Percentiles rank a stretch among this genome's conserved stretches.
Conservation (phyloP, 1,140 invertebrate species). For the Bombus soroeensis region DNA sequence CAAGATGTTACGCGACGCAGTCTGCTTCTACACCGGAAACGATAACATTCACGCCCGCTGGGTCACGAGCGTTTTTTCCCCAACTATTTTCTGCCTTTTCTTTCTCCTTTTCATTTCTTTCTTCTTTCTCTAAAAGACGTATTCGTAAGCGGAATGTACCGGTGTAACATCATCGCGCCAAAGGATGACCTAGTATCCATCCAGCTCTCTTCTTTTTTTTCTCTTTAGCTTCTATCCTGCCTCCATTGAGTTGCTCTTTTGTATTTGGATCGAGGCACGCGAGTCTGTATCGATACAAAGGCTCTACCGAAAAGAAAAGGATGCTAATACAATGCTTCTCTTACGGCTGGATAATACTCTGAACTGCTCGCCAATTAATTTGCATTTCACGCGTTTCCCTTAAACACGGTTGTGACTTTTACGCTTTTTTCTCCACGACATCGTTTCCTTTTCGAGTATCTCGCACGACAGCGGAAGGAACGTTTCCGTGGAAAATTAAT, state of each 20-base stretch:
- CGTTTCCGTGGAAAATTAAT: background rate
- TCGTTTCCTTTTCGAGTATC: background rate
- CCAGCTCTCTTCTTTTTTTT: background rate
- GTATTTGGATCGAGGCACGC: conserved; percentile 12
- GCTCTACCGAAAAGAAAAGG: background rate
- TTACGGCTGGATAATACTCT: conserved; percentile 15
- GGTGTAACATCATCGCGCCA: conserved; percentile 28
- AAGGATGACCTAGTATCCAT: conserved; percentile 35
- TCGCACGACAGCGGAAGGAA: background rate
- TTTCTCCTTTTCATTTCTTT: background rate
- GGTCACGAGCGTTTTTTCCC: conserved; percentile 15
- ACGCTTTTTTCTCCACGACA: too few species aligned
- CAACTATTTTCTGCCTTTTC: background rate
- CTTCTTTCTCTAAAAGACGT: background rate
- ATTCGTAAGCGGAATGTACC: conserved; percentile 28
- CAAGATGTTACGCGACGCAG: conserved; percentile 10
- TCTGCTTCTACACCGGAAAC: background rate
- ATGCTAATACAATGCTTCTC: conserved; percentile 2
- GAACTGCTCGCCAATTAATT: conserved; percentile 34
- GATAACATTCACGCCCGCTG: conserved; percentile 25
- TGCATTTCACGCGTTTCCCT: background rate
- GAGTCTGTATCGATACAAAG: background rate
- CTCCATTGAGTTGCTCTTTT: conserved; percentile 25
- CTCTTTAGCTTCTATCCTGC: background rate
- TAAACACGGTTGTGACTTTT: background rate